Percentiles rank a stretch among this genome's conserved stretches.
phyloP scores from a whole-genome alignment of 2,113 vertebrate species.

The Zosterops borbonicus region DNA sequence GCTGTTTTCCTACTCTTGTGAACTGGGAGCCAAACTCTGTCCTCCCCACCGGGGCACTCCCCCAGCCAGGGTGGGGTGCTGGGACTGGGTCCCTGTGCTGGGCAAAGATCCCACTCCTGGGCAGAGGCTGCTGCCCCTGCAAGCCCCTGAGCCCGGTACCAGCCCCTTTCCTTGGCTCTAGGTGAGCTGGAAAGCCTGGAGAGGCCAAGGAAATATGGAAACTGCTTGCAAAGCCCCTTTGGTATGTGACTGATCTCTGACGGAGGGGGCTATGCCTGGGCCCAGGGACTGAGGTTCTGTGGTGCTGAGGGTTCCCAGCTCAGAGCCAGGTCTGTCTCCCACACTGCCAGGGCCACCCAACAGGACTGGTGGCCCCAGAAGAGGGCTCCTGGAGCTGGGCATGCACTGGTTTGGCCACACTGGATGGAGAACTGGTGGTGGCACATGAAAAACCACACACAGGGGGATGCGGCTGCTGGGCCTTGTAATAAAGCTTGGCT shows the following conservation, averaged over 20 bases:
- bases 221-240: background rate
- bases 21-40: background rate
- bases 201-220: background rate
- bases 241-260: background rate
- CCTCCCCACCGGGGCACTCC: background rate
- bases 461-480: background rate
- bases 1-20: background rate
- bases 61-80: background rate
- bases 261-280: background rate
- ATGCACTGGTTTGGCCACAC: background rate
- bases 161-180: background rate
- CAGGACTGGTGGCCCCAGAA: background rate
- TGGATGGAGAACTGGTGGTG: background rate
- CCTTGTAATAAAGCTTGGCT: background rate
- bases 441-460: background rate
- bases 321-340: background rate
- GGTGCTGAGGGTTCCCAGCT: background rate
- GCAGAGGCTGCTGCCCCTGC: background rate
- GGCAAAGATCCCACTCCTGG: fast-evolving
- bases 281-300: background rate
- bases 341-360: background rate
- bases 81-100: fast-evolving
- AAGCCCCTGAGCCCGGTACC: background rate
- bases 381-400: background rate
- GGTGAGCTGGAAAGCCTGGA: background rate